Percentiles rank a stretch among this genome's conserved stretches.
phyloP scores from a whole-genome alignment of 92 coral and sea anemone species.

The Bergia sp. region DNA sequence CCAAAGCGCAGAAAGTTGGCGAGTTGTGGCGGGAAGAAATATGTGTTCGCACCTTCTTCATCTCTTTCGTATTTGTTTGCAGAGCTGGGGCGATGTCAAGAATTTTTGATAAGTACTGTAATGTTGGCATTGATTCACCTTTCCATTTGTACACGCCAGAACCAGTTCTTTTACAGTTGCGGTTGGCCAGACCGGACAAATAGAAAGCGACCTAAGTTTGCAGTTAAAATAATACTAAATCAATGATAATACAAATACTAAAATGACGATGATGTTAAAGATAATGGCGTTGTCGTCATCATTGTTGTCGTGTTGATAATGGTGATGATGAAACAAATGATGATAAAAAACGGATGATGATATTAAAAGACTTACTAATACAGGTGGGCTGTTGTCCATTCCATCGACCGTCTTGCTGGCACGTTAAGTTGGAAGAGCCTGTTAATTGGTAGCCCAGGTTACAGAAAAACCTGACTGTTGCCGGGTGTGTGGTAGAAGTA shows the following conservation, averaged over 20 bases:
- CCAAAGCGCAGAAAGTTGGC: too few species aligned
- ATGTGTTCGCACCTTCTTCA: too few species aligned
- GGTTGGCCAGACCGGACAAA: too few species aligned
- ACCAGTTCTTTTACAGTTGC: too few species aligned
- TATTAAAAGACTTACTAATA: not conserved
- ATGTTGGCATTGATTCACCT: not conserved
- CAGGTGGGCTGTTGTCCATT: slow-evolving; percentile 11
- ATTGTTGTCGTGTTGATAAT: not conserved
- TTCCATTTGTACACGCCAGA: too few species aligned
- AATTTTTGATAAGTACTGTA: not conserved
- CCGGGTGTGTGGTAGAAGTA: slow-evolving; percentile 2
- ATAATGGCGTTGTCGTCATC: not conserved
- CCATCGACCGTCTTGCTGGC: slow-evolving; percentile 17
- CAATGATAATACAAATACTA: not conserved
- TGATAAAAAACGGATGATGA: not conserved
- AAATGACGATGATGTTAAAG: not conserved
- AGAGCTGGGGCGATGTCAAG: too few species aligned
- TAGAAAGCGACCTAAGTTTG: not conserved
- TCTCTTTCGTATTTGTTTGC: too few species aligned
- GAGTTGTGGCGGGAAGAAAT: too few species aligned
- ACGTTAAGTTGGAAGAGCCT: not conserved
- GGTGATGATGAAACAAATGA: not conserved
- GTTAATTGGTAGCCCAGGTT: not conserved
- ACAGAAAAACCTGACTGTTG: not conserved
- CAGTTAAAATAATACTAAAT: too few species aligned